Base-by-base conservation (phyloP, 2,888 invertebrate genomes). In the Artemia sinica region DNA sequence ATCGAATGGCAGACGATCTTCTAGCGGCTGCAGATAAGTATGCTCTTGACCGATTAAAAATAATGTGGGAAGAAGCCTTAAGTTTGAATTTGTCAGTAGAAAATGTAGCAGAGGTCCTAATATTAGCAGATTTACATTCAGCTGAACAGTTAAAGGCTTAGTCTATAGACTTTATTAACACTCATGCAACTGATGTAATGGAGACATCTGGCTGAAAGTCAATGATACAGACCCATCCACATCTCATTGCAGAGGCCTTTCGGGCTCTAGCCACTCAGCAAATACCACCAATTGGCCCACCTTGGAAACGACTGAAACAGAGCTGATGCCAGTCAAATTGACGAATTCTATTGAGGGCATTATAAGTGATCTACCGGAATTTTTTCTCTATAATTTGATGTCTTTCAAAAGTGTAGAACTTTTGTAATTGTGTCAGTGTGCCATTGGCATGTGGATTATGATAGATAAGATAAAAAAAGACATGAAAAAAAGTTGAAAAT, bases 161-260 rank as follows among this genome's bases (percentile, higher is more conserved):
- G 82, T 94, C 95, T 77, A 96, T 97, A 79, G 96, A 97, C 82
- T 97, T 93, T 80, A 95, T 97, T 76, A 96, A 96, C 82, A 93
- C 94, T 94, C 96, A 96, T 82, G 95, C 95, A 75, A 94, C 95
- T 69, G 96, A 97, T 80, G 94, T 98, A 75, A 96, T 96, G 94
- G 95, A 96, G 79, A 96, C 97, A 49, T 84, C 86, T 68, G 97
- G 96, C 67, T 98, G 96, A 91, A 93, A 95, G 81, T 89, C 91
- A 77, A 94, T 98, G 92, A 93, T 96, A 76, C 87, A 87, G 77
- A 90, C 91, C 74, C 95, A 97, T 80, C 96, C 97, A 74, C 96
- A 96, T 82, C 85, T 98, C 74, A 92, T 98, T 78, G 97, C 96
- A 72, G 97, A 97, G 82, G 96, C 96, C 75, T 97, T 97, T 86